These are phyloP conservation scores for Zenarchopterus dispar DNA, from an alignment of 2,797 vertebrate genomes.

Conservation along the genomic window DNA sequence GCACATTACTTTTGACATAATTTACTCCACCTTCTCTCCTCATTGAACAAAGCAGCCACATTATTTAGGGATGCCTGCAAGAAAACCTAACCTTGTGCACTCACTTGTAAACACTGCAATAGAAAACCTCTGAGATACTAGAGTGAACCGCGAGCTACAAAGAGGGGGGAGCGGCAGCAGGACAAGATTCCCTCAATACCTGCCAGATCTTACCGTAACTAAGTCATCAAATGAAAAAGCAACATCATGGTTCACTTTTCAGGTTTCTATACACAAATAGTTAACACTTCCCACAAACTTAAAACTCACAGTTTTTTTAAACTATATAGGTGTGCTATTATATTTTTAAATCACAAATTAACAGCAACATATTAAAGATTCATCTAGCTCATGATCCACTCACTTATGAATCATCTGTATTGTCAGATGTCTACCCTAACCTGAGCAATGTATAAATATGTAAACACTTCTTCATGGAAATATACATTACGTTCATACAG, in stretches of 20 bases:
- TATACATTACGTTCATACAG: slow-evolving; percentile 64
- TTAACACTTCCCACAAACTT: slow-evolving; percentile 51
- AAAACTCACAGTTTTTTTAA: slow-evolving; percentile 53
- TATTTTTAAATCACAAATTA: slow-evolving; percentile 66
- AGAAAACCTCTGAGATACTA: slow-evolving; percentile 68
- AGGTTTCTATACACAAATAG: slow-evolving; percentile 41
- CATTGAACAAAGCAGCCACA: slow-evolving; percentile 26
- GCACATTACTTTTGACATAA: slow-evolving; percentile 70
- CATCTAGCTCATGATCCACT: slow-evolving; percentile 63
- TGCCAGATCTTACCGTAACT: slow-evolving; percentile 40
- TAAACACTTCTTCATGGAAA: slow-evolving; percentile 79
- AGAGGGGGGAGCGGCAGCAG: slow-evolving; percentile 51
- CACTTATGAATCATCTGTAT: slow-evolving; percentile 59
- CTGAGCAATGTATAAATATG: slow-evolving; percentile 78
- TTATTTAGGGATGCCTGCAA: slow-evolving; percentile 29
- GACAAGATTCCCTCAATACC: slow-evolving; percentile 35
- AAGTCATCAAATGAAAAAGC: slow-evolving; percentile 43
- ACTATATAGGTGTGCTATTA: slow-evolving; percentile 63
- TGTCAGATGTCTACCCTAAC: slow-evolving; percentile 73
- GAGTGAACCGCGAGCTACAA: slow-evolving; percentile 50
- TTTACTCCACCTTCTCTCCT: slow-evolving; percentile 29
- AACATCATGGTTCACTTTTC: slow-evolving; percentile 28
- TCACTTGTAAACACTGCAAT: slow-evolving; percentile 73
- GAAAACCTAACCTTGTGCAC: slow-evolving; percentile 57
- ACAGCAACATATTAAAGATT: slow-evolving; percentile 60